Evolutionary conservation across 2,797 vertebrate genomes (phyloP), one percentile per base, ranked within the genome.

Genomic region (Adelosebastes latens): DNA sequence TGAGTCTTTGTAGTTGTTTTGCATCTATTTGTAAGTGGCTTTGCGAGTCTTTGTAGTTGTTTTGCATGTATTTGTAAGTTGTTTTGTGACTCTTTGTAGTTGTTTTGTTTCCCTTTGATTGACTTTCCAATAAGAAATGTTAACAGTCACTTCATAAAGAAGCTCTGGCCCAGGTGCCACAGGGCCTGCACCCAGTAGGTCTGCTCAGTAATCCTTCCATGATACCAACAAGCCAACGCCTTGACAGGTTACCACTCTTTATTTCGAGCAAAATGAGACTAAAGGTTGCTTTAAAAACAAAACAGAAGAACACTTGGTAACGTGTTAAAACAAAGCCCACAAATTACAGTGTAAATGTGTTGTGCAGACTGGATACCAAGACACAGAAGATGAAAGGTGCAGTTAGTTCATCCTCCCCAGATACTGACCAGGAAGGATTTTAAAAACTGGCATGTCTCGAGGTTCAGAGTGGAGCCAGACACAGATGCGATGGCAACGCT

Each of bases 371-470:
- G 22, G 24, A 36, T 29, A 53, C 20, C 53, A 77, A 89, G 55
- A 89, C 72, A 77, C 63, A 56, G 49, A 10, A 71, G 77, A 69
- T 64, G 6, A 85, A 80, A 53, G 62, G 76, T 73, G 32, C 71
- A 24, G 46, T 49, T 49, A 49, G 10, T 1, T 1, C 81, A 52
- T 80, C 29, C 31, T 83, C 70, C 32, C 49, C 73, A 84, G 79
- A 86, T 31, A 84, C 68, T 77, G 49, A 89, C 55, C 77, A 76
- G 90, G 84, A 88, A 80, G 79, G 76, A 91, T 86, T 68, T 81
- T 6, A 63, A 56, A 80, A 82, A 52, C 29, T 52, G 76, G 62
- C 7, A 22, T 31, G 60, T 65, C 20, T 34, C 4, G 2, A 46
- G 31, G 32, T 9, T 34, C 68, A 63, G 32, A 77, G 66, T 64